These are phyloP conservation scores for Pseudolaguvia tuberculata DNA, from an alignment of 2,113 vertebrate species.

Conservation along the genomic window DNA sequence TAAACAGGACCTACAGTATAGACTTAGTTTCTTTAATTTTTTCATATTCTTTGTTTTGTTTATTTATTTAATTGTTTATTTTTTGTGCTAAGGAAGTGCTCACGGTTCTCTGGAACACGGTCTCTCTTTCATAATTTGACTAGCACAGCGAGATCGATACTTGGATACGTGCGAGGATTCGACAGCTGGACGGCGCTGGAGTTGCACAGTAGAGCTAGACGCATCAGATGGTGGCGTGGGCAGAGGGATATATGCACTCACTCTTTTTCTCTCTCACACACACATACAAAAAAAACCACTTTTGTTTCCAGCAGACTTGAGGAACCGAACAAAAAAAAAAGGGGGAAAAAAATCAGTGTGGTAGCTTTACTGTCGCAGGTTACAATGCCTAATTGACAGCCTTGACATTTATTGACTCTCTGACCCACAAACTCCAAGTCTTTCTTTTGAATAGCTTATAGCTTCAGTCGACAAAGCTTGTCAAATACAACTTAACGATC, in stretches of 20 bases:
- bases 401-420: slow-evolving; percentile 12
- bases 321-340: neutral
- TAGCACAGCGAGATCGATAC: slow-evolving; percentile 54
- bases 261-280: neutral
- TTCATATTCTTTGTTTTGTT: neutral
- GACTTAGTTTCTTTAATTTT: neutral
- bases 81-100: neutral
- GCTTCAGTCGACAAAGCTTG: neutral
- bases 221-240: slow-evolving; percentile 2
- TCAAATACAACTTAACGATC: slow-evolving; percentile 22
- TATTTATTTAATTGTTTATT: neutral
- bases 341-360: slow-evolving; percentile 16
- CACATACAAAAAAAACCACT: neutral
- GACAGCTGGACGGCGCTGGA: slow-evolving; percentile 22
- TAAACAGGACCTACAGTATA: neutral
- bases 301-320: slow-evolving; percentile 9
- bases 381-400: slow-evolving; percentile 31
- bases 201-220: slow-evolving; percentile 10
- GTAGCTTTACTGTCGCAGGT: slow-evolving; percentile 3
- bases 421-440: neutral
- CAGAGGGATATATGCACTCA: neutral
- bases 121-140: slow-evolving; percentile 59
- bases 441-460: slow-evolving; percentile 28
- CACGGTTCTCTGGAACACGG: neutral
- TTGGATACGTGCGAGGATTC: slow-evolving; percentile 1